A percentile compares a stretch with the other conserved stretches of the same genome.
These are phyloP conservation scores for Scarus forsteni DNA, from an alignment of 2,797 vertebrate species.

Conservation along the genomic window DNA sequence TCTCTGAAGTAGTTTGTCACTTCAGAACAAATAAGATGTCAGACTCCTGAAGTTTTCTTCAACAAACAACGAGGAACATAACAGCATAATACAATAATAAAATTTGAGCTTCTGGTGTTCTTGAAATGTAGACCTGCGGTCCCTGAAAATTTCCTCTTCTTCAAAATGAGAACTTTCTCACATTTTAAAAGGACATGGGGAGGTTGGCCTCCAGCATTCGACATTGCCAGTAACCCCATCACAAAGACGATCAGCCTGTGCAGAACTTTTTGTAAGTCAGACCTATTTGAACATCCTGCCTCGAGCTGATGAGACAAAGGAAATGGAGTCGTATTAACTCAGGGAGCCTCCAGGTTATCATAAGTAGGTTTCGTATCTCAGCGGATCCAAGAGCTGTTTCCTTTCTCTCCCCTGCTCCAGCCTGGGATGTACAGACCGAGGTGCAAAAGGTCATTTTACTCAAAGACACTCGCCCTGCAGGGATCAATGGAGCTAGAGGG, in stretches of 20 bases:
- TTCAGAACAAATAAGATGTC: no score
- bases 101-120: neutral
- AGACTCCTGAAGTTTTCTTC: no score
- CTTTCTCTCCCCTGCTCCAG: slow-evolving; percentile 25
- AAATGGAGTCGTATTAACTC: slow-evolving; percentile 62
- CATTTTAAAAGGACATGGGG: slow-evolving; percentile 4
- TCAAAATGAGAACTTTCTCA: neutral
- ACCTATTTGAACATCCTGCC: slow-evolving; percentile 46
- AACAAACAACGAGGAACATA: no score
- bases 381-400: slow-evolving; percentile 46
- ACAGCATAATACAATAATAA: no score
- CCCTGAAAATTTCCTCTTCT: neutral
- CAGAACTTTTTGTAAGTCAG: slow-evolving; percentile 27
- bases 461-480: slow-evolving; percentile 32
- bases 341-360: slow-evolving; percentile 55
- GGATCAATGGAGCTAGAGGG: slow-evolving; percentile 56
- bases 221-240: slow-evolving; percentile 14
- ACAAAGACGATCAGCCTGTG: slow-evolving; percentile 22
- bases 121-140: neutral
- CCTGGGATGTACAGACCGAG: slow-evolving; percentile 27
- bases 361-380: slow-evolving; percentile 63
- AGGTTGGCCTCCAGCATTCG: slow-evolving; percentile 10
- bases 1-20: no score
- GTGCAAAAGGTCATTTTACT: slow-evolving; percentile 50
- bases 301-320: slow-evolving; percentile 44